Base-by-base conservation (phyloP, 2,888 invertebrate species). In the Cryptosula pallasiana region DNA sequence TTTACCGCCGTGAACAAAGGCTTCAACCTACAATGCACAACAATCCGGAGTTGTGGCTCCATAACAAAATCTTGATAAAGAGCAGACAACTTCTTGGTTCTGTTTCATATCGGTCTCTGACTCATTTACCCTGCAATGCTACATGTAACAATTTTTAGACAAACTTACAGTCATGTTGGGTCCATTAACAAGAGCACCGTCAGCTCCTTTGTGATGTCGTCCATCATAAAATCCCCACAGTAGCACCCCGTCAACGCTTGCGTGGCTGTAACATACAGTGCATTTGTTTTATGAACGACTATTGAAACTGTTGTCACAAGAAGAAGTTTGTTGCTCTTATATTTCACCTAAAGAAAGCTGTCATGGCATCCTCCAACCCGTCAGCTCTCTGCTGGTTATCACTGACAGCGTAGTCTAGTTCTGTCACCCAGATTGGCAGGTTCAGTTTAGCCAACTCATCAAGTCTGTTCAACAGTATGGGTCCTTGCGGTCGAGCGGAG, bases 101-200 rank as follows among this genome's bases (percentile, higher is more conserved):
- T n/a, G n/a, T n/a, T n/a, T n/a, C n/a, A n/a, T n/a, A n/a, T n/a
- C n/a, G n/a, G n/a, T n/a, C n/a, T n/a, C n/a, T n/a, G n/a, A n/a
- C n/a, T n/a, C n/a, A n/a, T n/a, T n/a, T n/a, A n/a, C n/a, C n/a
- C n/a, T n/a, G n/a, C n/a, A n/a, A n/a, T n/a, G n/a, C n/a, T n/a
- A n/a, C n/a, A n/a, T n/a, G n/a, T n/a, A n/a, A n/a, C n/a, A n/a
- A n/a, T n/a, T n/a, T n/a, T n/a, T n/a, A n/a, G n/a, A n/a, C n/a
- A n/a, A n/a, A n/a, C 74, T 73, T 71, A 77, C 77, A 32, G 72
- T 71, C 54, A 63, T 74, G 69, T 74, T 71, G 27, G 73, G 71
- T 23, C 78, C 78, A 34, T 76, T 75, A 55, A 77, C 74, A 0
- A 79, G 71, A 20, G 76, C 74, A 0, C 73, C 74, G 9, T 73